Evolutionary conservation across 2,113 vertebrate genomes (phyloP).

Genomic region (Colius striatus): DNA sequence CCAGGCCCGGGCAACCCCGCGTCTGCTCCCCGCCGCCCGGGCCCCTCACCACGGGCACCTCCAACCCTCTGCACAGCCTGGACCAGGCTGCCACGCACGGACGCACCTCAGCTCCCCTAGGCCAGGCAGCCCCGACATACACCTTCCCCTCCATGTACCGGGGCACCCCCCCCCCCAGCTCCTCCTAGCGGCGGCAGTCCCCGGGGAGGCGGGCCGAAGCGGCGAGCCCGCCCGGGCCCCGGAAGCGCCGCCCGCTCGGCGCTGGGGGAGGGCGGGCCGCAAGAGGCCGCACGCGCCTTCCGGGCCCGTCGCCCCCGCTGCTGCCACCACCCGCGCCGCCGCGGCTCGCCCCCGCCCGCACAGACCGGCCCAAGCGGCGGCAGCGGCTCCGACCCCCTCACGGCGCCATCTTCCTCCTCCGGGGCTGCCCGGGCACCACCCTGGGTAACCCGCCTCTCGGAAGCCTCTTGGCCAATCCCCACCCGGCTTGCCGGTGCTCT

Average conservation of each 20-base stretch:
- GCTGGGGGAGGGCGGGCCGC: slow-evolving; percentile 54
- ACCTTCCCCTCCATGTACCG: background rate
- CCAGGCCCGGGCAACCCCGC: background rate
- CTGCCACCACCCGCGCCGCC: slow-evolving; percentile 1
- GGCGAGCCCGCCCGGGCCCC: background rate
- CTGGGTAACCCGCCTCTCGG: slow-evolving; percentile 52
- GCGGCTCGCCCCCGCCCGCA: background rate
- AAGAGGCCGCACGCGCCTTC: slow-evolving; percentile 73
- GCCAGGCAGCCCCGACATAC: background rate
- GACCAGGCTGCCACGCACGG: no score
- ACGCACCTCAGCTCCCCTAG: no score
- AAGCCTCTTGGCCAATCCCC: slow-evolving; percentile 48
- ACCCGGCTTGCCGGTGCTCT: accelerated
- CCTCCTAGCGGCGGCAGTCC: background rate
- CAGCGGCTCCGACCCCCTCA: slow-evolving; percentile 73
- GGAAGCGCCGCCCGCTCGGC: slow-evolving; percentile 61
- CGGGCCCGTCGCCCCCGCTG: slow-evolving; percentile 28
- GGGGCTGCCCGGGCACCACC: slow-evolving; percentile 76
- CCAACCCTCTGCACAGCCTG: no score
- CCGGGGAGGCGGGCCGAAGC: background rate
- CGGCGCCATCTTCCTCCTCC: slow-evolving; percentile 81
- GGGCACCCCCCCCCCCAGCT: background rate
- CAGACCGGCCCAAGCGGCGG: slow-evolving; percentile 49
- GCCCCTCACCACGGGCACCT: background rate
- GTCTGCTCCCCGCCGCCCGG: no score